A percentile compares a stretch with the other conserved stretches of the same genome.
phyloP scores from a whole-genome alignment of 2,888 invertebrate species.

The Melieria crassipennis region DNA sequence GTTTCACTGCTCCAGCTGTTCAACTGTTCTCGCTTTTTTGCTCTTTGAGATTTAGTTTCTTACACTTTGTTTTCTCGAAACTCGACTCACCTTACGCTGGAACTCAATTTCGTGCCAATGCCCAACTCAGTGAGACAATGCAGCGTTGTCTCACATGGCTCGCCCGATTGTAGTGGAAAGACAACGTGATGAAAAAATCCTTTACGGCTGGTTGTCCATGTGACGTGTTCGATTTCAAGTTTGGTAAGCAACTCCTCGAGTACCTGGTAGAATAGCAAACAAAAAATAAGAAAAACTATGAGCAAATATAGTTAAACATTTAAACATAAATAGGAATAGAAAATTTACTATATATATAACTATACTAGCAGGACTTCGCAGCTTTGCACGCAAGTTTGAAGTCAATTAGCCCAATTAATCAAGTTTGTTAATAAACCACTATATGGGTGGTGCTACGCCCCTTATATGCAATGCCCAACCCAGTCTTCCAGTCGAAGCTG shows the following conservation, averaged over 20 bases:
- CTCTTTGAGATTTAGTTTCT: background rate
- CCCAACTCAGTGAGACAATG: slow-evolving; percentile 79
- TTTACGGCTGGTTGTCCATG: slow-evolving; percentile 75
- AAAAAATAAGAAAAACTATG: background rate
- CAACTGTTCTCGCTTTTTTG: background rate
- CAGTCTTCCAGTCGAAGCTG: too few species aligned
- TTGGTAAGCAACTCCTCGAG: slow-evolving; percentile 75
- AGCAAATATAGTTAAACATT: too few species aligned
- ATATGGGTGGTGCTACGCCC: too few species aligned
- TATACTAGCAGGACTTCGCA: too few species aligned
- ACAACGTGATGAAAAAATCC: slow-evolving; percentile 77
- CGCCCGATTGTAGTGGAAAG: slow-evolving; percentile 76
- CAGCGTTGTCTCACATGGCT: slow-evolving; percentile 77
- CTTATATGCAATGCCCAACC: too few species aligned
- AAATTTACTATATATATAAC: too few species aligned
- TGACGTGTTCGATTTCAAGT: slow-evolving; percentile 75
- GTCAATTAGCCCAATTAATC: too few species aligned
- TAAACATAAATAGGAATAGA: too few species aligned
- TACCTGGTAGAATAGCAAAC: slow-evolving; percentile 66
- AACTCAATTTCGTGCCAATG: slow-evolving; percentile 75
- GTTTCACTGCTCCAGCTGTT: background rate
- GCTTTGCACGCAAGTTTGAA: too few species aligned
- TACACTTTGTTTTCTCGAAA: slow-evolving; percentile 42
- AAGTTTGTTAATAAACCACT: too few species aligned
- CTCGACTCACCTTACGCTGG: slow-evolving; percentile 75